Evolutionary conservation across 1,140 invertebrate species (phyloP).

Genomic region (Leptoteleia sp.): DNA sequence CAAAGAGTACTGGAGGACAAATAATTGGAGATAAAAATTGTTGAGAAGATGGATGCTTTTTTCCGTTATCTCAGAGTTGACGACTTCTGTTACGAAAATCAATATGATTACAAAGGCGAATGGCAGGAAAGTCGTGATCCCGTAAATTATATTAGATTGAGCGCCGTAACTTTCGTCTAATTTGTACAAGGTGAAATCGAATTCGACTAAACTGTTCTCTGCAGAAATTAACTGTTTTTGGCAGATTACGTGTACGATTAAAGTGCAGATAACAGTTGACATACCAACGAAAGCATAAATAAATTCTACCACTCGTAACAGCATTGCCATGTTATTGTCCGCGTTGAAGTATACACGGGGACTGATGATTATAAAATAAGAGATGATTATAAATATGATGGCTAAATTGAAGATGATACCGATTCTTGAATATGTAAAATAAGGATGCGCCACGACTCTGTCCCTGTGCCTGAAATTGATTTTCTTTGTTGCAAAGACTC

Average conservation of each 20-base stretch:
- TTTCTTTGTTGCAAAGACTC: not conserved
- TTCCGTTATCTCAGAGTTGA: not conserved
- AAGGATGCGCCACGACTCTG: not conserved
- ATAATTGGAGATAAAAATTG: constrained; percentile 31
- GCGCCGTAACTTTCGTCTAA: not conserved
- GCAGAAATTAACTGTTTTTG: constrained; percentile 3
- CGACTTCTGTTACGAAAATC: constrained; percentile 9
- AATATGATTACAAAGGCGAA: not conserved
- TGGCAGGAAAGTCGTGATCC: not conserved
- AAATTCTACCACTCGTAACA: constrained; percentile 1
- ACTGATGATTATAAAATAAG: not conserved
- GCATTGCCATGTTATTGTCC: not conserved
- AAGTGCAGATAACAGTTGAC: not conserved
- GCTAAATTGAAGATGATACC: constrained; percentile 4
- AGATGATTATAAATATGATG: not conserved
- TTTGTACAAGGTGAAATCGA: constrained; percentile 3
- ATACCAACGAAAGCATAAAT: constrained; percentile 1
- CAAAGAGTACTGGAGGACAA: constrained; percentile 29
- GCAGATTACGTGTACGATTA: not conserved
- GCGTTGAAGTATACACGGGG: not conserved
- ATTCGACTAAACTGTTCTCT: constrained; percentile 14
- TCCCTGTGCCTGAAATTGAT: not conserved
- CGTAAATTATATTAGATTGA: not conserved
- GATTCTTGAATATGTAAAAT: not conserved
- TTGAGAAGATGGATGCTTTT: constrained; percentile 6